A percentile compares a stretch with the other conserved stretches of the same genome.
Evolutionary conservation across 2,888 invertebrate species (phyloP).

Genomic region (Hololepta plana): DNA sequence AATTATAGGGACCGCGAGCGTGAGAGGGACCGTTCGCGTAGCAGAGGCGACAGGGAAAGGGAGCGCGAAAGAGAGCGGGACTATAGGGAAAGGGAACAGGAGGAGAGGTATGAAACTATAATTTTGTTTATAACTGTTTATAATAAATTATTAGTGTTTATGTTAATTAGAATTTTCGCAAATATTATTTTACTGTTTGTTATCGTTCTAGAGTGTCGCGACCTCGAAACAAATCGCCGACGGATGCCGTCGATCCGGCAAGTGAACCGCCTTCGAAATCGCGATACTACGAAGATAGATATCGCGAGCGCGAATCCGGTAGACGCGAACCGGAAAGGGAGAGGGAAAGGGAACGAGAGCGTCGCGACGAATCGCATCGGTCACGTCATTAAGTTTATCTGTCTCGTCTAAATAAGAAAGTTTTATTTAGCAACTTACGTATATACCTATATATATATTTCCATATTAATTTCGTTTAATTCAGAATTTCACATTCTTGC

Average conservation of each 20-base stretch:
- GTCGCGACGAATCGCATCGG: slow-evolving; percentile 50
- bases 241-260: slow-evolving; percentile 32
- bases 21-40: slow-evolving; percentile 61
- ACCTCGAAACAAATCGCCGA: slow-evolving; percentile 43
- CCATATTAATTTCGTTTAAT: too few relatives aligned
- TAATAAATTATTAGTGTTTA: too few relatives aligned
- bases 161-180: too few relatives aligned
- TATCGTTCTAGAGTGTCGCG: too few relatives aligned
- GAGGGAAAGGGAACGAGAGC: slow-evolving; percentile 43
- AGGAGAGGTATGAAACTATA: slow-evolving; percentile 45
- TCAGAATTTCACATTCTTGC: too few relatives aligned
- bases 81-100: slow-evolving; percentile 58
- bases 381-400: slow-evolving; percentile 38
- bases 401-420: slow-evolving; percentile 1
- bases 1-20: slow-evolving; percentile 37
- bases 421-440: slow-evolving; percentile 2
- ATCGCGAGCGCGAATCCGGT: slow-evolving; percentile 46
- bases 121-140: too few relatives aligned
- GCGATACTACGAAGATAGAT: slow-evolving; percentile 76
- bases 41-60: slow-evolving; percentile 46
- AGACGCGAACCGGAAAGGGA: slow-evolving; percentile 44
- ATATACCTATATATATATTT: too few relatives aligned
- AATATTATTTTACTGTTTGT: too few relatives aligned
- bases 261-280: slow-evolving; percentile 31
- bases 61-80: slow-evolving; percentile 45